Percentiles rank a stretch among this genome's conserved stretches.
These are phyloP conservation scores for Anaspis maculata DNA, from an alignment of 2,888 invertebrate genomes.

Conservation along the genomic window DNA sequence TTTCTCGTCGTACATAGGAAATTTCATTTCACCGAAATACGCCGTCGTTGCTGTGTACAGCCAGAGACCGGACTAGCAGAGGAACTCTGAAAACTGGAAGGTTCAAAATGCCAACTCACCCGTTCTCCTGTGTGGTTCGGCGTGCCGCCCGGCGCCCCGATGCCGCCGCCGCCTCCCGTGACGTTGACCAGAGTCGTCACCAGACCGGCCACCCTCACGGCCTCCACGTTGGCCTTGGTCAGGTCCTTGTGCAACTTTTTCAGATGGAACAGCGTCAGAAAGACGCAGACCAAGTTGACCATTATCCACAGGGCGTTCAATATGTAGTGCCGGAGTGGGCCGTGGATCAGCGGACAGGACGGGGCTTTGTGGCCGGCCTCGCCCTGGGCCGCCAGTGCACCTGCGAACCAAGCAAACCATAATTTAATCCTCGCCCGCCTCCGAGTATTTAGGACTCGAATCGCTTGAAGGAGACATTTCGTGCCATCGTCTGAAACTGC, in stretches of 20 bases:
- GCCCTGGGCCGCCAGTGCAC: constrained; percentile 73
- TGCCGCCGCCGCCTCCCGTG: constrained; percentile 56
- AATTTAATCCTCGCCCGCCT: no score
- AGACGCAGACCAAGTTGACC: constrained; percentile 78
- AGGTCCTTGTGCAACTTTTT: constrained; percentile 73
- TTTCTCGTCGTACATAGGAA: no score
- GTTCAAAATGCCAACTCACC: no score
- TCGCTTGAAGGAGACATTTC: no score
- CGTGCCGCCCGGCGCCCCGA: constrained; percentile 24
- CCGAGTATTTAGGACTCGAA: no score
- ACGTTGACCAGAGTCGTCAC: constrained; percentile 78
- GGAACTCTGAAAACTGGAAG: no score
- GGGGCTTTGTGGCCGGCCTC: constrained; percentile 70
- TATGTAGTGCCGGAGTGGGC: constrained; percentile 82
- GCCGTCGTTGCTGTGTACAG: no score
- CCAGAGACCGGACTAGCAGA: no score
- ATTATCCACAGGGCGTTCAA: constrained; percentile 86
- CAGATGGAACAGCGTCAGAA: constrained; percentile 75
- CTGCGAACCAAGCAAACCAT: constrained; percentile 38
- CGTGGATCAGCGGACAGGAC: constrained; percentile 78
- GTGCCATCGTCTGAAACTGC: no score
- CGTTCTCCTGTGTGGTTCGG: constrained; percentile 38
- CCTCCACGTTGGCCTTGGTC: constrained; percentile 76
- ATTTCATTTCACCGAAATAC: no score
- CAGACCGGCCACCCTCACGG: constrained; percentile 72